These are phyloP conservation scores for Anguilla marmorata DNA, from an alignment of 2,797 vertebrate species.

Conservation along the genomic window DNA sequence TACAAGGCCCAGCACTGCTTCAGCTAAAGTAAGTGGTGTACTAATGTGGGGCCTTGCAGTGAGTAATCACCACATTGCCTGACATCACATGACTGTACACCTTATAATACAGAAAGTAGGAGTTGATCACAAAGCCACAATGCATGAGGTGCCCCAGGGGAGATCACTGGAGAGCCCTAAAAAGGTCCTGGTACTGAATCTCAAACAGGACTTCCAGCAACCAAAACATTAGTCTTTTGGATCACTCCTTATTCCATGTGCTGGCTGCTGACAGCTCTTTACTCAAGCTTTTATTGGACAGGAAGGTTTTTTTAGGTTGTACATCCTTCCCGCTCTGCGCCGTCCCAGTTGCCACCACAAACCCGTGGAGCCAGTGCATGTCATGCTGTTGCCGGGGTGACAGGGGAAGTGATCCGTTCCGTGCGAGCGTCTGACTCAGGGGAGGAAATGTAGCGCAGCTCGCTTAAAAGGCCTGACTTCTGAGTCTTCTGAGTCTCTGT, in stretches of 20 bases:
- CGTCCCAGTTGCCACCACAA: constrained; percentile 71
- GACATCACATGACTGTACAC: not conserved
- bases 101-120: not conserved
- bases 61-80: not conserved
- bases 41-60: not conserved
- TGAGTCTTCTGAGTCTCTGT: constrained; percentile 24
- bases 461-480: constrained; percentile 51
- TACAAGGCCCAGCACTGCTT: not conserved
- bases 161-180: not conserved
- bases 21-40: not conserved
- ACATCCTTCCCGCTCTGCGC: constrained; percentile 51
- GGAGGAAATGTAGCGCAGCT: constrained; percentile 52
- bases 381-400: constrained; percentile 50
- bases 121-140: not conserved
- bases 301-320: constrained; percentile 56
- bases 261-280: constrained; percentile 39
- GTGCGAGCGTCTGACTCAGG: constrained; percentile 57
- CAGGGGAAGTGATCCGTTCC: constrained; percentile 65
- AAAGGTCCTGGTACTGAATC: not conserved
- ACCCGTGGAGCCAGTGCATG: constrained; percentile 54
- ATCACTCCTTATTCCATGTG: not conserved
- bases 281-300: constrained; percentile 63
- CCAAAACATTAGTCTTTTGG: not conserved
- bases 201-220: not conserved
- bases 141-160: not conserved